These are phyloP conservation scores for Cartodere bifasciata DNA, from an alignment of 2,888 invertebrate genomes.

Conservation along the genomic window DNA sequence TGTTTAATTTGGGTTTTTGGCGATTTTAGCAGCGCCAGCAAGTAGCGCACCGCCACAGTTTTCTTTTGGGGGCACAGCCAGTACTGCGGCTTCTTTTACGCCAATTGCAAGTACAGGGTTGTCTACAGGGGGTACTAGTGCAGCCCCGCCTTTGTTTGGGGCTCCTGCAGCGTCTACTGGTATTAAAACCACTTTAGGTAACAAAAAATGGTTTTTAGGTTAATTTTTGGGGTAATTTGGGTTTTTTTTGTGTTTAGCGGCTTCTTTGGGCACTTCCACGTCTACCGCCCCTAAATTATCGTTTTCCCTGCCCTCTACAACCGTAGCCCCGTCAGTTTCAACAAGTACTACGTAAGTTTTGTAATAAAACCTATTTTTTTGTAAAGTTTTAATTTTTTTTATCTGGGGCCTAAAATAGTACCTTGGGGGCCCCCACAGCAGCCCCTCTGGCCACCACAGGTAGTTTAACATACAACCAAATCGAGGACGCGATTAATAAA, in stretches of 20 bases:
- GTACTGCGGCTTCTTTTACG: not conserved
- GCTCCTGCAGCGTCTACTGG: slow-evolving; percentile 1
- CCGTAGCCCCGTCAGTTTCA: not conserved
- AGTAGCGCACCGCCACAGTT: too few species aligned
- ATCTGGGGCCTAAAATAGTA: not conserved
- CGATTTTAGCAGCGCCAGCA: too few species aligned
- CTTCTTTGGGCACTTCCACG: not conserved
- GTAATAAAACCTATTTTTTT: not conserved
- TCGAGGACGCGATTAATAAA: slow-evolving; percentile 87
- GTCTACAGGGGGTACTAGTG: not conserved
- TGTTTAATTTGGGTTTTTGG: too few species aligned
- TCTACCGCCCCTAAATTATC: slow-evolving; percentile 3
- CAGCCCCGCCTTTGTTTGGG: not conserved
- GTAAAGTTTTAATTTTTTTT: not conserved
- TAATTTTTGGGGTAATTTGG: not conserved
- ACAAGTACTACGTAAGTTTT: slow-evolving; percentile 1
- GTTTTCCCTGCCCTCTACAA: not conserved
- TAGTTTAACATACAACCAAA: slow-evolving; percentile 65
- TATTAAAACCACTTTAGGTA: slow-evolving; percentile 1
- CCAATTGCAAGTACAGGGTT: slow-evolving; percentile 1
- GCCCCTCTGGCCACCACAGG: slow-evolving; percentile 30
- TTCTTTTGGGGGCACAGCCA: not conserved
- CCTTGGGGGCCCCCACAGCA: slow-evolving; percentile 24
- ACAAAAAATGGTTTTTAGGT: not conserved
- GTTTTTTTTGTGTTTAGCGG: not conserved